Base-by-base conservation (phyloP, 2,797 vertebrate genomes). In the Spheniscus humboldti region DNA sequence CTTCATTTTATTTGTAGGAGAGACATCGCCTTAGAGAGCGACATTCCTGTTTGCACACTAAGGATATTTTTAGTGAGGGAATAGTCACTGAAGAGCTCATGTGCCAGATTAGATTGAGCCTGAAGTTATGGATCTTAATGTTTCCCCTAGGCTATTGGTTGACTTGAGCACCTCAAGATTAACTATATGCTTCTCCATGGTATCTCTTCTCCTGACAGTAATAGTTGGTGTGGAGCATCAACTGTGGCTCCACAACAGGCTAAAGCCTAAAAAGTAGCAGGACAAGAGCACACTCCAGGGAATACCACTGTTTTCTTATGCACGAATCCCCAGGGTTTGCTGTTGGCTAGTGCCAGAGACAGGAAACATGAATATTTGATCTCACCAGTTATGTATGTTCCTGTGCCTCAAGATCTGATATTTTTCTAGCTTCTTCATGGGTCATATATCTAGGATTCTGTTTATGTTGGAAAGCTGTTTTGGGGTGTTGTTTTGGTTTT, bases 361-460 rank as follows among this genome's bases (percentile, higher is more conserved):
- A 69, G 20, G 8, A 39, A 75, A 19, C 13, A 22, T 1, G 14
- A 16, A 14, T n/a, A 35, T 6, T 59, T 53, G n/a, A 73, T 37
- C 9, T 59, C n/a, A 68, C 19, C 1, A 1, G 13, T 3, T 48
- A 41, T 2, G 0, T 25, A 14, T 25, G n/a, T 27, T 52, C 47
- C n/a, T 33, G 23, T 48, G 41, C 11, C 50, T 84, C 41, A 28
- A 23, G 19, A 48, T 16, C 23, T 35, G 43, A 59, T 25, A 10
- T 50, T 64, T 57, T 35, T 50, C 53, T 59, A 20, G 31, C 17
- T 50, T 59, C 25, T 52, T 10, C 41, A 39, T 55, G 48, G 24
- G 30, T 71, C 30, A 20, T 62, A 18, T 33, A 53, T 24, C 5
- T 53, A 53, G 55, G n/a, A 53, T 53, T 53, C 11, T n/a, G 5